phyloP scores from a whole-genome alignment of 2,113 vertebrate genomes.

The Pavo muticus region DNA sequence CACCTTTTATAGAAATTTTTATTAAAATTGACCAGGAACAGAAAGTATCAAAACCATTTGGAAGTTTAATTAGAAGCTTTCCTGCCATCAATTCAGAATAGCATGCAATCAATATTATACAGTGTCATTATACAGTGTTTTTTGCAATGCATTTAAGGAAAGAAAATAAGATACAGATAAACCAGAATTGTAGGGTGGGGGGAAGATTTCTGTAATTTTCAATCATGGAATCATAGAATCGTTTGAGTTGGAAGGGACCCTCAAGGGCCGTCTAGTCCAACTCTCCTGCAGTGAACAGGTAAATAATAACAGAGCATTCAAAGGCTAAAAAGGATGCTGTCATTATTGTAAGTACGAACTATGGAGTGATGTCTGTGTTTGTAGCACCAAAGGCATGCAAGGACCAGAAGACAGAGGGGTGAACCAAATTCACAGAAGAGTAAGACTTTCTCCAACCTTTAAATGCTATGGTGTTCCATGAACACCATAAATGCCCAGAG shows the following conservation, averaged over 20 bases:
- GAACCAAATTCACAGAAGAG: background rate
- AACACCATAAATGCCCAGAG: background rate
- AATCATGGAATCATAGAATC: too few relatives aligned
- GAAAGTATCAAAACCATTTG: conserved; percentile 30
- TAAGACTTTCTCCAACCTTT: background rate
- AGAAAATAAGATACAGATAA: background rate
- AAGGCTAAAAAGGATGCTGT: background rate
- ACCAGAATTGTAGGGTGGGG: background rate
- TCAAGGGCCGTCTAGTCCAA: too few relatives aligned
- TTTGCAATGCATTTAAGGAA: background rate
- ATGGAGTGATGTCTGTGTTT: background rate
- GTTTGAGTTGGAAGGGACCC: too few relatives aligned
- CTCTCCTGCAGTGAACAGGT: too few relatives aligned
- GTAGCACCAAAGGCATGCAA: background rate
- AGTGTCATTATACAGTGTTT: background rate
- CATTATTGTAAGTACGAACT: background rate
- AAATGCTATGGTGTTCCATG: background rate
- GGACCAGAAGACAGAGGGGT: background rate
- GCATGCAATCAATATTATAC: background rate
- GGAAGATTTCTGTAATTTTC: background rate
- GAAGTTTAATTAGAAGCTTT: background rate
- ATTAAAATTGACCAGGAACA: conserved; percentile 7
- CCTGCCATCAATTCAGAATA: background rate
- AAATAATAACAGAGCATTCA: background rate
- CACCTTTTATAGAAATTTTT: conserved; percentile 5